Evolutionary conservation across 2,888 invertebrate species (phyloP), one percentile per base, ranked within the genome.

Genomic region (Tinea trinotella): DNA sequence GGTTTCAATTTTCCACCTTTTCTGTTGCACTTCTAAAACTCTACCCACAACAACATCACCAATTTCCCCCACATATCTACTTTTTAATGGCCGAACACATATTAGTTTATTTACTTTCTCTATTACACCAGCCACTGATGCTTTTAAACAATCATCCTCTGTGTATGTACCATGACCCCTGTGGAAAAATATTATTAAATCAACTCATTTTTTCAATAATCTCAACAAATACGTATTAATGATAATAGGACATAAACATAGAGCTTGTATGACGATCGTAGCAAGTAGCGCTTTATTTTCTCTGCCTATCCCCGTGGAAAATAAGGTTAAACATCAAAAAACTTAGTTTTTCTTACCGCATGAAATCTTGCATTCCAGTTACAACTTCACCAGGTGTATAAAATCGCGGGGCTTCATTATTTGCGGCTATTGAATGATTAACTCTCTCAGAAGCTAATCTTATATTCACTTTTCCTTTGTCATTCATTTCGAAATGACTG

Each of bases 161-260:
- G 93, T 91, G 66, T 96, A 98, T 0, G 99, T 99, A 36, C 99
- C 99, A 86, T 99, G 99, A 0, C 99, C 99, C 65, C 98, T 98
- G 63, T 6, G 74, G 67, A 17, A 52, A 40, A 53, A 54, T 18
- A 35, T 35, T 17, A 34, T 17, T 3, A 15, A 40, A n/a, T n/a
- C n/a, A n/a, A n/a, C n/a, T n/a, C n/a, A n/a, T n/a, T n/a, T n/a
- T n/a, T n/a, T n/a, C n/a, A n/a, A n/a, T n/a, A n/a, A n/a, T n/a
- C n/a, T n/a, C n/a, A n/a, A n/a, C n/a, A n/a, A n/a, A 46, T 34
- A 40, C 52, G 34, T 30, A 22, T 50, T 54, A 6, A 55, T 24
- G 52, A 55, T 15, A 24, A 34, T 18, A 22, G 17, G 54, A n/a
- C n/a, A n/a, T n/a, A n/a, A n/a, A n/a, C n/a, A n/a, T n/a, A n/a